Base-by-base conservation (phyloP, 1,140 invertebrate genomes). In the Caenorhabditis elegans region DNA sequence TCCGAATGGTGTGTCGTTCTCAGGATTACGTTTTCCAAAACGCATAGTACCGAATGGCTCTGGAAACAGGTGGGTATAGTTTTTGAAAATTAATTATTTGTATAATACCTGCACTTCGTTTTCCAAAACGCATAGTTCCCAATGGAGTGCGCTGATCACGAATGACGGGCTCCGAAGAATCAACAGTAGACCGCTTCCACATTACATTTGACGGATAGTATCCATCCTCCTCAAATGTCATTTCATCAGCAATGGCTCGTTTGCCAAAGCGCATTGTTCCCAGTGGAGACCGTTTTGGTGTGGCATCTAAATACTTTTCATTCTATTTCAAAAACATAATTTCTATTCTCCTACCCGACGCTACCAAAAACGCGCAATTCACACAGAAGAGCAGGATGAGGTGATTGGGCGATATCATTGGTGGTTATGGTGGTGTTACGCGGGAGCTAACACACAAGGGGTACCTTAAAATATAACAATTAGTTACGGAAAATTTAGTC, bases 81-180 rank as follows among this genome's bases (percentile, higher is more conserved):
- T 22, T 31, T 36, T 70, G 22, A 17, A 11, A 2, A 10, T 31
- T 43, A 8, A 11, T 70, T 43, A 43, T 2, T 39, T 11, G 5
- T 1, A 22, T 8, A 0, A 0, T 49, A 80, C 48, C 39, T 22
- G 26, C 48, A 36, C 70, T 70, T 22, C 86, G 86, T 48, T 86
- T 86, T 39, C 86, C 84, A 51, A 85, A 78, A 22, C 86, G 84
- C 86, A 86, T 86, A 2, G 86, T 87, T 36, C 86, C 86, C 43
- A 87, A 70, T n/a, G 86, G 86, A 28, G 82, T 65, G 3, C 82
- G 70, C 43, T 84, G 82, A 60, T 84, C 31, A 24, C 24, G 34
- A 78, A 65, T 77, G 22, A 84, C 55, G 15, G 34, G 60, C 26
- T 70, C 55, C 55, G n/a, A n/a, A n/a, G 55, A 70, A 13, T 60